A percentile compares a stretch with the other conserved stretches of the same genome.
phyloP scores from a whole-genome alignment of 2,888 invertebrate genomes.

The Drosophila trichaetosa region DNA sequence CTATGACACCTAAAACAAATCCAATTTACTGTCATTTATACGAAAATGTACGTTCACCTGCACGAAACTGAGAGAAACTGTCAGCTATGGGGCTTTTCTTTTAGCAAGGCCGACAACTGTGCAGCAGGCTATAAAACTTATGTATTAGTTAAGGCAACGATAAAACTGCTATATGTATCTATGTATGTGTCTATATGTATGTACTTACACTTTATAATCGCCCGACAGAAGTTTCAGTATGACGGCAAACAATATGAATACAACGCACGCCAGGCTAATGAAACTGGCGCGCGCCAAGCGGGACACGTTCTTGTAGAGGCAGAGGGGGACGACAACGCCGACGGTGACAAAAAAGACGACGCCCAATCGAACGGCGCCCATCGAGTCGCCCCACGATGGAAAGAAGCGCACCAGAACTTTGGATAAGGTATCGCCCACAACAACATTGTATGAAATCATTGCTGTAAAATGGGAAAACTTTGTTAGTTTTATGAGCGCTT shows the following conservation, averaged over 20 bases:
- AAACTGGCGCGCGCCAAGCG: constrained; percentile 85
- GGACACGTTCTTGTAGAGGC: constrained; percentile 91
- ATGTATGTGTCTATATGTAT: background rate
- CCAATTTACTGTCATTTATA: constrained; percentile 9
- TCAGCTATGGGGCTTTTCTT: background rate
- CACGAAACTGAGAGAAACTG: background rate
- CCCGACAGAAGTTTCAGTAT: constrained; percentile 85
- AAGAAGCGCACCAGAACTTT: constrained; percentile 91
- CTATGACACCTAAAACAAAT: background rate
- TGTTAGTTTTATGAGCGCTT: constrained; percentile 14
- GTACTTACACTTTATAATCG: constrained; percentile 88
- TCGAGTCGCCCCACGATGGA: constrained; percentile 84
- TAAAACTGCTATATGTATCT: constrained; percentile 19
- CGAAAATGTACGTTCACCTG: constrained; percentile 1
- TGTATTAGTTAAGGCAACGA: background rate
- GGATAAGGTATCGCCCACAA: constrained; percentile 93
- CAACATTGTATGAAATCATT: constrained; percentile 95
- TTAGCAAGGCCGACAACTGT: background rate
- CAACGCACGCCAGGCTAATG: constrained; percentile 88
- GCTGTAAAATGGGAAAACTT: constrained; percentile 86
- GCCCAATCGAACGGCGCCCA: constrained; percentile 85
- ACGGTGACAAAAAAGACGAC: constrained; percentile 90
- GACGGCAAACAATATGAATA: constrained; percentile 89
- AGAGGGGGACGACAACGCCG: constrained; percentile 91
- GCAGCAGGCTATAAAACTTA: constrained; percentile 2